Percentiles rank a stretch among this genome's conserved stretches.
These are phyloP conservation scores for Pygoscelis adeliae DNA, from an alignment of 2,113 vertebrate species.

Conservation along the genomic window DNA sequence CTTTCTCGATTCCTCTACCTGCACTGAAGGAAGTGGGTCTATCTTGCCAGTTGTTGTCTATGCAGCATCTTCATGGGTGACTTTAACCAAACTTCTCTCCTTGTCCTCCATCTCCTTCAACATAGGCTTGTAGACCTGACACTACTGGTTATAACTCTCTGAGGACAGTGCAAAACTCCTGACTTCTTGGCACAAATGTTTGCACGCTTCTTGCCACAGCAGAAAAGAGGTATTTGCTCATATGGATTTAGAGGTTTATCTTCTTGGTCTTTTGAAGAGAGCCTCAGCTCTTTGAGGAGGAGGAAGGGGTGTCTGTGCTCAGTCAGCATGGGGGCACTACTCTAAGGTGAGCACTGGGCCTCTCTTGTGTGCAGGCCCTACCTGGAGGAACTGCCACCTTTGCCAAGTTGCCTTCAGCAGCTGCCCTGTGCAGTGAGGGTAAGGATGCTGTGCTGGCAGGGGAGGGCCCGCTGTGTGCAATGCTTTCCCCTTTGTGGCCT, in stretches of 20 bases:
- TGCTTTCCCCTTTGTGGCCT: neutral
- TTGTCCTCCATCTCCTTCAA: neutral
- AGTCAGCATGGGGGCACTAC: too few relatives aligned
- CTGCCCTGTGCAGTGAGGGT: neutral
- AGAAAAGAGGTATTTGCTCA: neutral
- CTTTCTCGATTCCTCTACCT: neutral
- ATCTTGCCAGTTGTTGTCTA: neutral
- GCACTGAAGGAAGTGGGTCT: neutral
- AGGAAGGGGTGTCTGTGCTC: neutral
- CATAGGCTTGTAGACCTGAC: neutral
- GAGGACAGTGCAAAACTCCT: neutral
- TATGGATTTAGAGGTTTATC: neutral
- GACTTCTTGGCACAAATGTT: neutral
- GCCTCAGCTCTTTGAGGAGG: neutral
- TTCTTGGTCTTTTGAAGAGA: neutral
- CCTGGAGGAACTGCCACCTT: neutral
- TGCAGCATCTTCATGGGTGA: neutral
- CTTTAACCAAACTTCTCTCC: neutral
- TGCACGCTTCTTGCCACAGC: accelerated
- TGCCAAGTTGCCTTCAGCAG: neutral
- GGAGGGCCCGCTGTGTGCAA: accelerated
- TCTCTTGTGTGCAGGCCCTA: neutral
- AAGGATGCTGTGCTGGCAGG: neutral
- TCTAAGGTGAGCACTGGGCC: neutral
- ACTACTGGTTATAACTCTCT: neutral